Conservation (phyloP, 2,888 invertebrate genomes). For the Pyrocoelia pectoralis region DNA sequence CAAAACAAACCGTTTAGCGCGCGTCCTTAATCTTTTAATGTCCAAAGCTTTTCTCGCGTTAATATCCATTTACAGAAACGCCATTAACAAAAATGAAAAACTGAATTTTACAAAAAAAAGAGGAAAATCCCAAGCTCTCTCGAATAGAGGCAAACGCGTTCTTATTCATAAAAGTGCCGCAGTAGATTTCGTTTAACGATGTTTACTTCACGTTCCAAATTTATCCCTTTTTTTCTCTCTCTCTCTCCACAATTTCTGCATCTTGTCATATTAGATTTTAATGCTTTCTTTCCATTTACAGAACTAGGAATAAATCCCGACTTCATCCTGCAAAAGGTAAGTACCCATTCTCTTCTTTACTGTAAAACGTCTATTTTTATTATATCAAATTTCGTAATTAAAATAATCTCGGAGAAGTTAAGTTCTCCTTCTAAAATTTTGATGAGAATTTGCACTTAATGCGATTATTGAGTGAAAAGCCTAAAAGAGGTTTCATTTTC, state of each 20-base stretch:
- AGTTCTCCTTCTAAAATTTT: constrained; percentile 31
- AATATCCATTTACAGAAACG: neutral
- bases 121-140: neutral
- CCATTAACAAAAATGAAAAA: neutral
- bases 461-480: constrained; percentile 38
- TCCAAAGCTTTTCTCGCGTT: neutral
- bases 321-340: constrained; percentile 50
- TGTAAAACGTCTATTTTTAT: constrained; percentile 23
- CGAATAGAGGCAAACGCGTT: neutral
- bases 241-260: constrained; percentile 16
- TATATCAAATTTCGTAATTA: constrained; percentile 35
- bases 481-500: constrained; percentile 33
- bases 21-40: constrained; percentile 46
- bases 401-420: constrained; percentile 35
- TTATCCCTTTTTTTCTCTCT: constrained; percentile 24
- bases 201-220: constrained; percentile 31
- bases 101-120: constrained; percentile 1
- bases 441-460: constrained; percentile 38
- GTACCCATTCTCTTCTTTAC: constrained; percentile 10
- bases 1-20: constrained; percentile 51
- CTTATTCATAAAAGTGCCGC: constrained; percentile 48
- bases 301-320: constrained; percentile 49
- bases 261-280: constrained; percentile 23
- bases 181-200: constrained; percentile 46
- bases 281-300: constrained; percentile 39